These are phyloP conservation scores for Plusia festucae DNA, from an alignment of 2,888 invertebrate species.

Conservation along the genomic window DNA sequence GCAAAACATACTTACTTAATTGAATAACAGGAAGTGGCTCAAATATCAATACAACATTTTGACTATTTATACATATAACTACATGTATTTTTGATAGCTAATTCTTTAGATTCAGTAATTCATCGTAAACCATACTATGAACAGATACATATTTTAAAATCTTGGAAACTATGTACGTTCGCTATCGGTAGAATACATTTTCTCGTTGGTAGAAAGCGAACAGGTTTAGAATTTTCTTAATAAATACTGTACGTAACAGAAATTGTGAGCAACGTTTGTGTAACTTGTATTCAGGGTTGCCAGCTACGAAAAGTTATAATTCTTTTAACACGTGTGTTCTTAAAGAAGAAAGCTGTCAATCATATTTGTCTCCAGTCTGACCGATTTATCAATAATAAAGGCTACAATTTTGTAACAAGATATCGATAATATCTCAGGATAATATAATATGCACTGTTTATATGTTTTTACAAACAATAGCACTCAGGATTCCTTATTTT, in stretches of 20 bases:
- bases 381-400: too few relatives aligned
- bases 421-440: too few relatives aligned
- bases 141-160: neutral
- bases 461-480: too few relatives aligned
- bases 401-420: too few relatives aligned
- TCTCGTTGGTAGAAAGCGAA: constrained; percentile 54
- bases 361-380: too few relatives aligned
- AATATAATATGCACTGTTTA: too few relatives aligned
- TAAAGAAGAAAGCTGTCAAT: too few relatives aligned
- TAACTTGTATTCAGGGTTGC: constrained; percentile 10
- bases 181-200: constrained; percentile 40
- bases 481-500: too few relatives aligned
- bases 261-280: constrained; percentile 36
- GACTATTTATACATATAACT: neutral
- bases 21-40: neutral
- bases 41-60: neutral
- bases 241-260: constrained; percentile 38
- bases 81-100: neutral
- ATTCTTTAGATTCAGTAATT: too few relatives aligned
- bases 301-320: neutral
- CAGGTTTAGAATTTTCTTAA: constrained; percentile 54
- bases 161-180: constrained; percentile 21
- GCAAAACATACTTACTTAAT: neutral
- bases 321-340: too few relatives aligned
- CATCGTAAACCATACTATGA: neutral